Conservation (phyloP, 1,140 invertebrate species). For the Probaryconus sp. region DNA sequence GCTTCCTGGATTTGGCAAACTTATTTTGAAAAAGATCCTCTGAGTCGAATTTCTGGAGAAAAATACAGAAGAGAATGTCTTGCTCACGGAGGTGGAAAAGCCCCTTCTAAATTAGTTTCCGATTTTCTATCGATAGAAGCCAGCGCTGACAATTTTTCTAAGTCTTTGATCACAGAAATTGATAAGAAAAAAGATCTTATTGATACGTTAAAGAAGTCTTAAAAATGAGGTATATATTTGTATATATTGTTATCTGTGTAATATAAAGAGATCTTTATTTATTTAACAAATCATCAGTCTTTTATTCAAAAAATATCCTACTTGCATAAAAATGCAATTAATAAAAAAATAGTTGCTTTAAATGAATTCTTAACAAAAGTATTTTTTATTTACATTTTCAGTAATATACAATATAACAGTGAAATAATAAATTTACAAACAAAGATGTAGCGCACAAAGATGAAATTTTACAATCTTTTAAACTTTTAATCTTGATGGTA, state of each 20-base stretch:
- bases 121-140: constrained; percentile 85
- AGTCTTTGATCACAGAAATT: constrained; percentile 80
- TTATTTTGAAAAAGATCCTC: constrained; percentile 91
- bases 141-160: constrained; percentile 80
- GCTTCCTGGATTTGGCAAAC: constrained; percentile 96
- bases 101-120: constrained; percentile 84
- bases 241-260: not conserved
- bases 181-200: constrained; percentile 76
- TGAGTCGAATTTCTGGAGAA: constrained; percentile 86
- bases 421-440: too few species aligned
- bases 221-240: not conserved
- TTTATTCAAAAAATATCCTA: too few species aligned
- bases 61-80: constrained; percentile 88
- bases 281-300: too few species aligned
- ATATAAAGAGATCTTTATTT: constrained; percentile 3
- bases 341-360: too few species aligned
- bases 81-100: constrained; percentile 92
- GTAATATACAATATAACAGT: too few species aligned
- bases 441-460: too few species aligned
- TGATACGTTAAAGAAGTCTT: constrained; percentile 58
- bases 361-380: too few species aligned
- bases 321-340: too few species aligned
- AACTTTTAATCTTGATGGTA: too few species aligned
- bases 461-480: too few species aligned
- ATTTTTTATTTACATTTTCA: too few species aligned